phyloP scores from a whole-genome alignment of 2,113 vertebrate species.

The Eurypyga helias region DNA sequence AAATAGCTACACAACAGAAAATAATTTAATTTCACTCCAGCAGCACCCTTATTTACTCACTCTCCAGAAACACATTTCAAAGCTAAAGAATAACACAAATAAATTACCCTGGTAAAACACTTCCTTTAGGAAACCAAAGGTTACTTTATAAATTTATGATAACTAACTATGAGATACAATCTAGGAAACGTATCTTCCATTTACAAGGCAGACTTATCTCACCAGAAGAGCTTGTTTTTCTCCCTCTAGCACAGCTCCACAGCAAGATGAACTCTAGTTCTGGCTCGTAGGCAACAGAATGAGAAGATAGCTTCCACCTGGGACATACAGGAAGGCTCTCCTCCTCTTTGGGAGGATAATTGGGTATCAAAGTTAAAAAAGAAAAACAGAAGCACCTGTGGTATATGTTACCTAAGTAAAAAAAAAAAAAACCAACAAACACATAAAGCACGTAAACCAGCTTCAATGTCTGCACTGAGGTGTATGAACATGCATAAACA shows the following conservation, averaged over 20 bases:
- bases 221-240: background rate
- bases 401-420: too few species aligned
- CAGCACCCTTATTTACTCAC: background rate
- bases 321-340: background rate
- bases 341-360: background rate
- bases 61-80: background rate
- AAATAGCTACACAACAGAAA: background rate
- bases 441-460: accelerated
- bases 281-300: background rate
- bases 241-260: accelerated
- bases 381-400: background rate
- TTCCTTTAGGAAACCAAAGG: background rate
- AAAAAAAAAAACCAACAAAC: too few species aligned
- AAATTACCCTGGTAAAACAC: background rate
- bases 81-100: background rate
- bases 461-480: background rate
- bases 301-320: background rate
- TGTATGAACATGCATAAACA: background rate
- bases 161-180: background rate
- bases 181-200: background rate
- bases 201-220: background rate
- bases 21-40: background rate
- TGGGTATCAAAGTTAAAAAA: background rate
- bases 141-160: background rate
- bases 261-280: accelerated